A percentile compares a stretch with the other conserved stretches of the same genome.
Evolutionary conservation across 2,888 invertebrate genomes (phyloP).

Genomic region (Eupithecia inturbata): DNA sequence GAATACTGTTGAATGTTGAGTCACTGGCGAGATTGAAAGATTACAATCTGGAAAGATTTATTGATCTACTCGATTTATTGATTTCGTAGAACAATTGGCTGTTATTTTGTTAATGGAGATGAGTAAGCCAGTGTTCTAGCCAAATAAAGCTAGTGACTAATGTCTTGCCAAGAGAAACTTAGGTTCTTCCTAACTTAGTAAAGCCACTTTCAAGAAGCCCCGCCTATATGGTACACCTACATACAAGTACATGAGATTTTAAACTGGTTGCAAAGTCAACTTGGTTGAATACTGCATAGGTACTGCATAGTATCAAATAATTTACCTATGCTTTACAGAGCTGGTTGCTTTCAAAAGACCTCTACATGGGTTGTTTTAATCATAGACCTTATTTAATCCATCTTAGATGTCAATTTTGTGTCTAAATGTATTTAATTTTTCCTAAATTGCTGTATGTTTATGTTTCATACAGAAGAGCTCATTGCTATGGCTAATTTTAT

Average conservation of each 20-base stretch:
- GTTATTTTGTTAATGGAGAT: conserved; percentile 30
- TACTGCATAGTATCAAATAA: not conserved
- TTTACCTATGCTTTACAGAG: not conserved
- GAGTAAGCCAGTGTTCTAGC: conserved; percentile 21
- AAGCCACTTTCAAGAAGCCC: not conserved
- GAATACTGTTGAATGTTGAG: conserved; percentile 36
- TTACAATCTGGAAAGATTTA: conserved; percentile 44
- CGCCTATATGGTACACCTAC: conserved; percentile 1
- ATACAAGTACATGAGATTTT: not conserved
- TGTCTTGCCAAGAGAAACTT: conserved; percentile 15
- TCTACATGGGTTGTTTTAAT: not conserved
- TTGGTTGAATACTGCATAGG: not conserved
- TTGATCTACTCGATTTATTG: conserved; percentile 24
- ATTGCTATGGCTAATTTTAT: not conserved
- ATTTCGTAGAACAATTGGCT: conserved; percentile 42
- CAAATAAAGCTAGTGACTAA: conserved; percentile 22
- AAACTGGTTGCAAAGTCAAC: not conserved
- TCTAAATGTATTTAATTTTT: no score
- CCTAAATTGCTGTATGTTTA: not conserved
- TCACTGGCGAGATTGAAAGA: conserved; percentile 46
- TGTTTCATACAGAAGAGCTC: not conserved
- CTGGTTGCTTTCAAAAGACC: not conserved
- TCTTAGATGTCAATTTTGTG: not conserved
- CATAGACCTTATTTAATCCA: not conserved
- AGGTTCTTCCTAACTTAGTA: conserved; percentile 18